Evolutionary conservation across 2,888 invertebrate genomes (phyloP), one percentile per base, ranked within the genome.

Genomic region (Pammene fasciana): DNA sequence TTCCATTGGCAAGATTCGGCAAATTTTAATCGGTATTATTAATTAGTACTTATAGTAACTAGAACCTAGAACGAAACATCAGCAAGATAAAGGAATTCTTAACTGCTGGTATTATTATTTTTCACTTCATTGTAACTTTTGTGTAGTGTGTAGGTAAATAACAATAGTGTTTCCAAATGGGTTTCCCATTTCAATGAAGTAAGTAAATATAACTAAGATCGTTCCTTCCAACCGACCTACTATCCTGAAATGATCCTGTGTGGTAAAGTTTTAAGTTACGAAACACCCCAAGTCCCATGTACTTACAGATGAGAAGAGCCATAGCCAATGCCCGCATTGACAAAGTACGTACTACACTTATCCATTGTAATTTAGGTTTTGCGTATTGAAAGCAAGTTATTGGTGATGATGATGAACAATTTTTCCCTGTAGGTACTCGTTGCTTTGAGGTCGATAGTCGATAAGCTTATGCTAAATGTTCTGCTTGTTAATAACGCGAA

Each of bases 21-120:
- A 54, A 26, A 54, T 43, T 26, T 52, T 10, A 41, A 14, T n/a
- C n/a, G 34, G n/a, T 26, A 11, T 43, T 64, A 41, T 46, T 57
- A 13, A 18, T 18, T 57, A 13, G 41, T 13, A 43, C 41, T 14
- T 11, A 10, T 38, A n/a, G n/a, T n/a, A n/a, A n/a, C 4, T 26
- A 26, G 1, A 55, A 55, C 43, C 43, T 43, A 57, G 57, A 57
- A 43, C 56, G 38, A 41, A 41, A 57, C 13, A 26, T n/a, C 57
- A 57, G 57, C 43, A 43, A 57, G 18, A 41, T 5, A 56, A 18
- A 5, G 41, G 18, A 57, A 57, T 43, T 41, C 56, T 16, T 43
- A 0, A 55, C 38, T n/a, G 11, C 13, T 57, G 41, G 41, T 43
- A 13, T 57, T 38, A 13, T 57, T 38, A 55, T n/a, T 16, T 38